phyloP scores from a whole-genome alignment of 2,888 invertebrate genomes.

The Hydropsyche betteni region DNA sequence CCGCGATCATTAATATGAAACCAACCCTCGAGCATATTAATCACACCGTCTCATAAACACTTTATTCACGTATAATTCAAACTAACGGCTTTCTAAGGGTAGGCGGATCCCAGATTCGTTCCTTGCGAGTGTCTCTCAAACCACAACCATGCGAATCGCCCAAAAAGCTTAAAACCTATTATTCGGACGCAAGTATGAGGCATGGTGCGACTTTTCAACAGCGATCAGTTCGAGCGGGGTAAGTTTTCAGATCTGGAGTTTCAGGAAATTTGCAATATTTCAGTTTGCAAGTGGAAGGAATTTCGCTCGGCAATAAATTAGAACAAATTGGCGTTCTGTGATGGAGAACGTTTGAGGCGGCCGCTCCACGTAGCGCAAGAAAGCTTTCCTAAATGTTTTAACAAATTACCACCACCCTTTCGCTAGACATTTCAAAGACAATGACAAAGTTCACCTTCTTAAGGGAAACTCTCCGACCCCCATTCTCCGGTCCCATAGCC shows the following conservation, averaged over 20 bases:
- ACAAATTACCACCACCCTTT: constrained; percentile 50
- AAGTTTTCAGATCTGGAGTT: no score
- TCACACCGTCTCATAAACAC: constrained; percentile 46
- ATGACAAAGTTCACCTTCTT: constrained; percentile 52
- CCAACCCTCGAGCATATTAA: constrained; percentile 38
- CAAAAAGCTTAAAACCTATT: no score
- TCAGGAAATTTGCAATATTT: no score
- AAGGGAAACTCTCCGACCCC: constrained; percentile 45
- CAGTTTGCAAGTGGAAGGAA: no score
- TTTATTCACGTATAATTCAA: constrained; percentile 46
- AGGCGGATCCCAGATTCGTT: constrained; percentile 18
- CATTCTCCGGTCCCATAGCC: constrained; percentile 7
- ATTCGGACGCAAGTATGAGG: no score
- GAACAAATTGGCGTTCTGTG: not conserved
- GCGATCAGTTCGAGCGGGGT: no score
- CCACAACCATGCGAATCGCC: not conserved
- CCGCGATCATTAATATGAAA: constrained; percentile 34
- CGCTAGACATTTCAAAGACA: constrained; percentile 47
- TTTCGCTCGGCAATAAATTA: no score
- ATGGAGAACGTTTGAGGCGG: constrained; percentile 13
- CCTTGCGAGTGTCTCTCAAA: constrained; percentile 20
- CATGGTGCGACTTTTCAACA: no score
- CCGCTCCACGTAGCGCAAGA: constrained; percentile 32
- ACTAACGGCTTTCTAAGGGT: constrained; percentile 37
- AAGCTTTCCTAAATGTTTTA: constrained; percentile 49